These are phyloP conservation scores for Lethocerus indicus DNA, from an alignment of 1,140 invertebrate genomes.

Conservation along the genomic window DNA sequence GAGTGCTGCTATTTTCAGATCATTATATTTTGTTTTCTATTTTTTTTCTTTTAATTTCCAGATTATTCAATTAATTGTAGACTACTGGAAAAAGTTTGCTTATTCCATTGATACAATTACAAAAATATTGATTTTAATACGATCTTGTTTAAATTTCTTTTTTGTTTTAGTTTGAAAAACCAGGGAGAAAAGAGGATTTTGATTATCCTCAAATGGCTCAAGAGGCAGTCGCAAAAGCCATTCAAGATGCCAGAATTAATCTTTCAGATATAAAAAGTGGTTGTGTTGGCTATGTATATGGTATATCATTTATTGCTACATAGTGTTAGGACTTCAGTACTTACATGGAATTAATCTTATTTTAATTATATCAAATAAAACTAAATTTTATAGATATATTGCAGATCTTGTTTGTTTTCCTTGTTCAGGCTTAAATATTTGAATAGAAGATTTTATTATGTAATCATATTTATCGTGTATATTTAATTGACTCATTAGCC, in stretches of 20 bases:
- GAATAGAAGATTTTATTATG: no score
- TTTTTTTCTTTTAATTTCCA: no score
- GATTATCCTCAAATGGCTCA: slow-evolving; percentile 93
- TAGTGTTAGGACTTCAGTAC: no score
- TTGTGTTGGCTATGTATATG: slow-evolving; percentile 87
- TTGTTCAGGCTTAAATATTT: no score
- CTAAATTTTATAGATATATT: no score
- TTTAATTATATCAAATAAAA: no score
- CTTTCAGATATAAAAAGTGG: slow-evolving; percentile 76
- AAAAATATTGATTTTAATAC: neutral
- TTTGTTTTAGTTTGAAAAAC: slow-evolving; percentile 61
- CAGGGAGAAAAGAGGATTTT: slow-evolving; percentile 53
- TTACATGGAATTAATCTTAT: no score
- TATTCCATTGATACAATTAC: slow-evolving; percentile 2
- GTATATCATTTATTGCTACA: no score
- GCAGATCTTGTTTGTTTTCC: no score
- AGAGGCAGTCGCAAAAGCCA: slow-evolving; percentile 78
- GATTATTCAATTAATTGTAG: neutral
- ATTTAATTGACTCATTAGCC: no score
- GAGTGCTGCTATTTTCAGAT: neutral
- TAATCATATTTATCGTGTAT: no score
- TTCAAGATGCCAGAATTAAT: slow-evolving; percentile 68
- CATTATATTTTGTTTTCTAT: neutral
- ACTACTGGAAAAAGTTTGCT: neutral
- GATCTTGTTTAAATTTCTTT: slow-evolving; percentile 2